Evolutionary conservation across 92 coral and sea anemone species (phyloP).

Genomic region (Chrysogorgia sp.): DNA sequence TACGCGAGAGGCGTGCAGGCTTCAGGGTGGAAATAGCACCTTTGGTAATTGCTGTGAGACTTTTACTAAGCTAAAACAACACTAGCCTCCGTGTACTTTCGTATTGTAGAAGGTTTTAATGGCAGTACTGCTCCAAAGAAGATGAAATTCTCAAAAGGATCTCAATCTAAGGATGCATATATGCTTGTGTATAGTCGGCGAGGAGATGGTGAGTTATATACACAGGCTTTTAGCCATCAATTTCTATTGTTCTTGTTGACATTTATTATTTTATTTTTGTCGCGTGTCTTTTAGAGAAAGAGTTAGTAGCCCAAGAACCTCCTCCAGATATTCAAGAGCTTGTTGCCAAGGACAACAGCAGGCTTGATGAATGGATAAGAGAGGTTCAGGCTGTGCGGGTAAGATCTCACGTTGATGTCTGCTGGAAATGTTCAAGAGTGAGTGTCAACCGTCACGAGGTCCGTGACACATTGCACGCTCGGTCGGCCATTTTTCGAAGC

Average conservation of each 20-base stretch:
- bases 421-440: too few species aligned
- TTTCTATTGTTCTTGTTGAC: too few species aligned
- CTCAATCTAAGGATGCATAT: conserved; percentile 87
- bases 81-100: too few species aligned
- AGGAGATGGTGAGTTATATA: conserved; percentile 50
- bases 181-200: conserved; percentile 90
- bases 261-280: background rate
- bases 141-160: conserved; percentile 81
- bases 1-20: too few species aligned
- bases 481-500: too few species aligned
- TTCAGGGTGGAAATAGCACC: too few species aligned
- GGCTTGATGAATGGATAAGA: conserved; percentile 78
- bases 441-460: too few species aligned
- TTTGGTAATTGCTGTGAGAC: too few species aligned
- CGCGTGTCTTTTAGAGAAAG: conserved; percentile 40
- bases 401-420: too few species aligned
- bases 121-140: conserved; percentile 74
- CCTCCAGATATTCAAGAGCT: conserved; percentile 75
- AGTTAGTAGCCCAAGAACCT: conserved; percentile 50
- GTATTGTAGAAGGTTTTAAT: conserved; percentile 64
- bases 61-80: too few species aligned
- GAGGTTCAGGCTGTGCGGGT: conserved; percentile 80
- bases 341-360: conserved; percentile 90
- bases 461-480: too few species aligned
- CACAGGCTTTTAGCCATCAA: background rate